A percentile compares a stretch with the other conserved stretches of the same genome.
These are phyloP conservation scores for Phoxinus phoxinus DNA, from an alignment of 2,113 vertebrate genomes.

Conservation along the genomic window DNA sequence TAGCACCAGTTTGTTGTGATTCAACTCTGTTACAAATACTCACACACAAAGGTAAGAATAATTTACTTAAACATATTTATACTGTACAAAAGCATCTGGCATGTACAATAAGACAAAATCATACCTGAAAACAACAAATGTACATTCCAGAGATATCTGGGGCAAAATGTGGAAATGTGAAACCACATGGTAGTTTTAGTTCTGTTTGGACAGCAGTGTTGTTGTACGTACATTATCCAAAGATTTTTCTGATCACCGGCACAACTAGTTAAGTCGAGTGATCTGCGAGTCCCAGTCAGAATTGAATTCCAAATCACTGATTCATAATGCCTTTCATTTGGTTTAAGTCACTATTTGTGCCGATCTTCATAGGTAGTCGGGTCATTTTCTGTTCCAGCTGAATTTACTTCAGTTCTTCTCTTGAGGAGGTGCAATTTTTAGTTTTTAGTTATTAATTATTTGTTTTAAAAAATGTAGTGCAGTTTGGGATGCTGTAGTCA, in stretches of 20 bases:
- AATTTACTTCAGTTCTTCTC: slow-evolving; percentile 20
- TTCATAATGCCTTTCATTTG: slow-evolving; percentile 31
- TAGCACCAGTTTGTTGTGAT: slow-evolving; percentile 58
- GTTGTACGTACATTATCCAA: background rate
- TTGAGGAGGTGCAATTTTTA: slow-evolving; percentile 33
- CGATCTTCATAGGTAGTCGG: slow-evolving; percentile 43
- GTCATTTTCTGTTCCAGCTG: background rate
- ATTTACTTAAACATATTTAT: slow-evolving; percentile 58
- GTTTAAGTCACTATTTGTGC: slow-evolving; percentile 32
- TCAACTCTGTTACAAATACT: slow-evolving; percentile 51
- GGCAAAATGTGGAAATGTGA: slow-evolving; percentile 25
- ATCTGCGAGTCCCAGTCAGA: slow-evolving; percentile 2
- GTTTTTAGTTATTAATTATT: background rate
- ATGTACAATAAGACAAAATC: slow-evolving; percentile 59
- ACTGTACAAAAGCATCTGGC: slow-evolving; percentile 56
- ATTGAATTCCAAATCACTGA: slow-evolving; percentile 9
- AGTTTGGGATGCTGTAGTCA: slow-evolving; percentile 39
- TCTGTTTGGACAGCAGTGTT: slow-evolving; percentile 10
- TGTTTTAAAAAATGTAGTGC: slow-evolving; percentile 44
- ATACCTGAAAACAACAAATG: slow-evolving; percentile 51
- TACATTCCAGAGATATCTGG: slow-evolving; percentile 31
- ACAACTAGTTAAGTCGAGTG: background rate
- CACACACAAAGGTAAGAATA: slow-evolving; percentile 51
- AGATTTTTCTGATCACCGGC: background rate
- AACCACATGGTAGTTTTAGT: background rate